Conservation (phyloP, 2,113 vertebrate genomes). For the western clawed frog (Xenopus tropicalis) region UCB_Xtro_10.0 CM004444.2:83409501-83410000, state of each 20-base stretch:
- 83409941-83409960: constrained; percentile 76
- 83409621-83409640: constrained; percentile 82
- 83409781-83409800: no score
- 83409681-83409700: no score
- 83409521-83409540: no score
- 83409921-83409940: constrained; percentile 78
- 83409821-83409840: neutral
- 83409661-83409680: neutral
- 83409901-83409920: constrained; percentile 71
- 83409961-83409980: constrained; percentile 76
- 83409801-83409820: no score
- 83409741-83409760: no score
- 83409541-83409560: no score
- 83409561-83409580: constrained; percentile 76
- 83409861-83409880: constrained; percentile 21
- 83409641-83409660: constrained; percentile 78
- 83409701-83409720: no score
- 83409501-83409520: no score
- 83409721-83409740: no score
- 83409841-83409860: neutral
- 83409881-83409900: constrained; percentile 59
- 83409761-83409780: no score
- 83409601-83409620: constrained; percentile 83
- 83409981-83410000: constrained; percentile 69
- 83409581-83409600: constrained; percentile 81